phyloP scores from a whole-genome alignment of 1,140 invertebrate species.

The Triops longicaudatus region DNA sequence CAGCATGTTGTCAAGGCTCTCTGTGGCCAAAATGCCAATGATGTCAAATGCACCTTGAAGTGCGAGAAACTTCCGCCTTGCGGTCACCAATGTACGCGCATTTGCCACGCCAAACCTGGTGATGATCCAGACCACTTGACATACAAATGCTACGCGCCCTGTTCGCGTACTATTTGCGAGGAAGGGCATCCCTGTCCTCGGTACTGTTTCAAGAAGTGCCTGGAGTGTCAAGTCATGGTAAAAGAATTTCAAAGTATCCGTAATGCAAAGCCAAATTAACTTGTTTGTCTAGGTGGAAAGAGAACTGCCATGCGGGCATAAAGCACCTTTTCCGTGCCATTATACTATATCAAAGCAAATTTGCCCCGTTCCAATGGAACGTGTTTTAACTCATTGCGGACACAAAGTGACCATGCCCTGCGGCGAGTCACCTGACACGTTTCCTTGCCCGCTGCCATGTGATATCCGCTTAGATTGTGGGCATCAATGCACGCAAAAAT shows the following conservation, averaged over 20 bases:
- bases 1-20: conserved; percentile 16
- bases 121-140: neutral
- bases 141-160: neutral
- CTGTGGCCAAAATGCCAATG: conserved; percentile 13
- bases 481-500: conserved; percentile 30
- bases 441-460: conserved; percentile 20
- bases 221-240: neutral
- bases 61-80: neutral
- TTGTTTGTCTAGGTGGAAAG: conserved; percentile 13
- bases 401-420: conserved; percentile 28
- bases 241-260: too few species aligned
- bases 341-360: neutral
- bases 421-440: conserved; percentile 3
- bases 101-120: neutral
- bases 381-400: neutral
- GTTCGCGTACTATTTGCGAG: neutral
- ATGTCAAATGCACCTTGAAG: neutral
- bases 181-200: neutral
- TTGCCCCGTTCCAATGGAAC: neutral
- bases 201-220: neutral
- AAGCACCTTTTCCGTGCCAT: conserved; percentile 26
- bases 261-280: neutral
- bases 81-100: neutral
- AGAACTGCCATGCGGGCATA: conserved; percentile 24
- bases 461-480: conserved; percentile 31